A percentile compares a stretch with the other conserved stretches of the same genome.
These are phyloP conservation scores for Colostygia pectinataria DNA, from an alignment of 2,888 invertebrate species.

Conservation along the genomic window DNA sequence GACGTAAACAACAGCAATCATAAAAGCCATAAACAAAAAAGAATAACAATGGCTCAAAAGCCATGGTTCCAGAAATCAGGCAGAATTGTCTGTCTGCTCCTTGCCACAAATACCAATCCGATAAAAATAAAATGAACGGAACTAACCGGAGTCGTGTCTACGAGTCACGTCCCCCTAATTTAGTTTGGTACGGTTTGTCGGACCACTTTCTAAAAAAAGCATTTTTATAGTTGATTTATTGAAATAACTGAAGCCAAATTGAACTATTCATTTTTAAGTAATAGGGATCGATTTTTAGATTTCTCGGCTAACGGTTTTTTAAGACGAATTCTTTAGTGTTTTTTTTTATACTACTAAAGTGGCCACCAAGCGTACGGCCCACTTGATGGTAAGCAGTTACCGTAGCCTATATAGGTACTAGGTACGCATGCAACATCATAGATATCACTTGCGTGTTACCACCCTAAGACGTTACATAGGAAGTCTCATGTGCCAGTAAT, in stretches of 20 bases:
- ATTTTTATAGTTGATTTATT: slow-evolving; percentile 34
- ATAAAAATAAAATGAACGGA: slow-evolving; percentile 42
- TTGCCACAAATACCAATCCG: slow-evolving; percentile 34
- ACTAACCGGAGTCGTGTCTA: slow-evolving; percentile 50
- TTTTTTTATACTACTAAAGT: neutral
- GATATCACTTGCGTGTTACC: no score
- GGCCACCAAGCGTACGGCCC: no score
- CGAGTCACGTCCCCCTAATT: slow-evolving; percentile 61
- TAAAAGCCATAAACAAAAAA: no score
- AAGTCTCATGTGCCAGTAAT: no score
- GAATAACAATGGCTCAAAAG: slow-evolving; percentile 8
- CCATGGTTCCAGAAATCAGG: slow-evolving; percentile 32
- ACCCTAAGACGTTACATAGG: no score
- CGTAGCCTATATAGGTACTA: no score
- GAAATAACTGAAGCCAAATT: slow-evolving; percentile 32
- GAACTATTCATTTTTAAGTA: slow-evolving; percentile 21
- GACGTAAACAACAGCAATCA: no score
- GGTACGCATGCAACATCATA: no score
- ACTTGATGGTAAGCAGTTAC: no score
- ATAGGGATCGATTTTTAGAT: slow-evolving; percentile 6
- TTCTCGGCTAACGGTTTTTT: slow-evolving; percentile 5
- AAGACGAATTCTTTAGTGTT: slow-evolving; percentile 9
- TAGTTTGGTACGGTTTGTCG: slow-evolving; percentile 54
- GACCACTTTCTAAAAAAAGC: slow-evolving; percentile 50
- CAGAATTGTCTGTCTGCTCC: slow-evolving; percentile 9